These are phyloP conservation scores for Pachyramphus minor DNA, from an alignment of 2,113 vertebrate genomes.

Conservation along the genomic window DNA sequence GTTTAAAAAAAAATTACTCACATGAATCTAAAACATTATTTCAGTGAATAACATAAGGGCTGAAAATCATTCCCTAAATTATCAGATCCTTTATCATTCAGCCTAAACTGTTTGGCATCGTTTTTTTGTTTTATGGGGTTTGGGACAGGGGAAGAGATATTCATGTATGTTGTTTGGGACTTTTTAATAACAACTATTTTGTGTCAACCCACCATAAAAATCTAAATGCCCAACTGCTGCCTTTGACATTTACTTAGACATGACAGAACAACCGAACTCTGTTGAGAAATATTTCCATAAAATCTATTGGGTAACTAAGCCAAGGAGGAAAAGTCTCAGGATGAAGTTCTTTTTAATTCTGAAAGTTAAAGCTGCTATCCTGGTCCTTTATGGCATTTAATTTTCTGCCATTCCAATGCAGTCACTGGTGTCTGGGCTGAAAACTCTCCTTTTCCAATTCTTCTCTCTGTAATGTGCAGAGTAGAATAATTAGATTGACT, in stretches of 20 bases:
- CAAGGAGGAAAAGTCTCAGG: conserved; percentile 22
- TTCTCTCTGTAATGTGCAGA: background rate
- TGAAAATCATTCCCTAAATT: background rate
- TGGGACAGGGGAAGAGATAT: too few relatives aligned
- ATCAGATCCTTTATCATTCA: background rate
- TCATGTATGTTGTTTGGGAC: background rate
- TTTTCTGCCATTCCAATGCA: conserved; percentile 44
- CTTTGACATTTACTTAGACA: conserved; percentile 33
- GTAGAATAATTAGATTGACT: conserved; percentile 51
- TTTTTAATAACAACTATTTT: background rate
- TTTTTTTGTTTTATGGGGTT: background rate
- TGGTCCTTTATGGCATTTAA: conserved; percentile 26
- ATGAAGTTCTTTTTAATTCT: conserved; percentile 8
- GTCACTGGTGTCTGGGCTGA: background rate
- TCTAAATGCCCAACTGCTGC: background rate
- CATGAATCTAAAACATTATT: background rate
- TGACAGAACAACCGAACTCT: conserved; percentile 1
- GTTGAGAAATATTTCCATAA: background rate
- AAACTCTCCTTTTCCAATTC: conserved; percentile 22
- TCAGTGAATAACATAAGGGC: background rate
- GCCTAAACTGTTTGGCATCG: background rate
- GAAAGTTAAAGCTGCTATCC: conserved; percentile 40
- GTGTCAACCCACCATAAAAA: background rate
- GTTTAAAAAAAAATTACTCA: background rate
- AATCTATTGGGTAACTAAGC: conserved; percentile 38